Percentiles rank a stretch among this genome's conserved stretches.
Evolutionary conservation across 2,888 invertebrate species (phyloP).

Genomic region (Cryptus armator): DNA sequence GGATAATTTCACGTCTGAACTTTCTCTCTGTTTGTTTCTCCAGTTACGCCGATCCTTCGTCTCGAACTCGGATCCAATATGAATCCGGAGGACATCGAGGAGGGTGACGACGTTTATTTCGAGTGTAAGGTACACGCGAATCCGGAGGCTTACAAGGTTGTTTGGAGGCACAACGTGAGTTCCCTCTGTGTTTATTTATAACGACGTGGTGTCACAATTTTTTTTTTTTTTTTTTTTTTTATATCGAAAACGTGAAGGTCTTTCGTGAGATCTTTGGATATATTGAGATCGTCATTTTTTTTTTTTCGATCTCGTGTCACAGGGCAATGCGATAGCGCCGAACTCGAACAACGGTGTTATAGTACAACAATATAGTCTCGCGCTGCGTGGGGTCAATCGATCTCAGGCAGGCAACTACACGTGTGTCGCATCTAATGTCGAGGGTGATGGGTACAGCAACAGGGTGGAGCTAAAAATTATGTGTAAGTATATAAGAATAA

Average conservation of each 20-base stretch:
- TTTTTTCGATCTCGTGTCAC: slow-evolving; percentile 68
- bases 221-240: slow-evolving; percentile 4
- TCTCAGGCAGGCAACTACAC: slow-evolving; percentile 95
- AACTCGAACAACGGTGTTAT: slow-evolving; percentile 95
- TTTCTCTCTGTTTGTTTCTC: slow-evolving; percentile 63
- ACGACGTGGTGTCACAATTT: background rate
- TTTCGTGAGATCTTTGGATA: slow-evolving; percentile 22
- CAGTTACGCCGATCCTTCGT: slow-evolving; percentile 90
- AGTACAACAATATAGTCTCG: slow-evolving; percentile 93
- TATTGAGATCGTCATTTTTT: slow-evolving; percentile 13
- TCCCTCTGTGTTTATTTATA: slow-evolving; percentile 9
- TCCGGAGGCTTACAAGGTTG: slow-evolving; percentile 92
- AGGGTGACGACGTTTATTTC: slow-evolving; percentile 93
- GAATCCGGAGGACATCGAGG: slow-evolving; percentile 92
- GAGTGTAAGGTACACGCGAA: slow-evolving; percentile 93
- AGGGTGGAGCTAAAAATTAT: slow-evolving; percentile 94
- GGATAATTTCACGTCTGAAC: slow-evolving; percentile 36
- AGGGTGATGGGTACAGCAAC: slow-evolving; percentile 95
- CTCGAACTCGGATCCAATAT: slow-evolving; percentile 91
- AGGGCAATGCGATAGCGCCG: slow-evolving; percentile 94
- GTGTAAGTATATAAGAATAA: slow-evolving; percentile 89
- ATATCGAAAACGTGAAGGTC: background rate
- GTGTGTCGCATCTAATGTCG: slow-evolving; percentile 96
- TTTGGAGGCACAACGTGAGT: slow-evolving; percentile 93
- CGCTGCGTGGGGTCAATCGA: slow-evolving; percentile 92